Evolutionary conservation across 2,888 invertebrate species (phyloP).

Genomic region (Melangyna quadrimaculata): DNA sequence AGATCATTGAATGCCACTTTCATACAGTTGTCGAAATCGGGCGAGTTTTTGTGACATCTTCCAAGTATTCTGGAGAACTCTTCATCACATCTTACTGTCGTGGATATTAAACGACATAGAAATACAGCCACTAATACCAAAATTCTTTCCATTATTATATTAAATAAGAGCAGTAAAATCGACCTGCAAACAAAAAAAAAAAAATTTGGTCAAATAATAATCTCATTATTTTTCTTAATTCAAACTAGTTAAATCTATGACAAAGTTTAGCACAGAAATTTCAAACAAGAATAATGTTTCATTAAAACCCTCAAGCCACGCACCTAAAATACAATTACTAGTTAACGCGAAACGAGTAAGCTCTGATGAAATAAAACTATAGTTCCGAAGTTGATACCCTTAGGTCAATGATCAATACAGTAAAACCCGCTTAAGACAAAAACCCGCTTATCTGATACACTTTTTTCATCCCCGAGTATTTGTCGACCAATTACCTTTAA

Average conservation of each 20-base stretch:
- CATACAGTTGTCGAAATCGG: slow-evolving; percentile 88
- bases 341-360: neutral
- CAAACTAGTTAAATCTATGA: neutral
- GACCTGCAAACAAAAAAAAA: neutral
- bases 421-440: too few relatives aligned
- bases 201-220: too few relatives aligned
- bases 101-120: neutral
- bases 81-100: slow-evolving; percentile 72
- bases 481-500: too few relatives aligned
- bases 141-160: slow-evolving; percentile 45
- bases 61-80: slow-evolving; percentile 81
- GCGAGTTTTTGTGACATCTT: slow-evolving; percentile 84
- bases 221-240: neutral
- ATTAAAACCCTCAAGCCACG: neutral
- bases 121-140: slow-evolving; percentile 8
- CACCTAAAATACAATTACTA: neutral
- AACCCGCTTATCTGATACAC: too few relatives aligned
- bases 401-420: too few relatives aligned
- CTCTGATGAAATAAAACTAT: too few relatives aligned
- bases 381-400: too few relatives aligned
- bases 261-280: neutral
- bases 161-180: neutral
- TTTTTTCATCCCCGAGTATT: too few relatives aligned
- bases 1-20: slow-evolving; percentile 87
- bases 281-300: too few relatives aligned